These are phyloP conservation scores for Epirrita christyi DNA, from an alignment of 2,888 invertebrate genomes.

Conservation along the genomic window DNA sequence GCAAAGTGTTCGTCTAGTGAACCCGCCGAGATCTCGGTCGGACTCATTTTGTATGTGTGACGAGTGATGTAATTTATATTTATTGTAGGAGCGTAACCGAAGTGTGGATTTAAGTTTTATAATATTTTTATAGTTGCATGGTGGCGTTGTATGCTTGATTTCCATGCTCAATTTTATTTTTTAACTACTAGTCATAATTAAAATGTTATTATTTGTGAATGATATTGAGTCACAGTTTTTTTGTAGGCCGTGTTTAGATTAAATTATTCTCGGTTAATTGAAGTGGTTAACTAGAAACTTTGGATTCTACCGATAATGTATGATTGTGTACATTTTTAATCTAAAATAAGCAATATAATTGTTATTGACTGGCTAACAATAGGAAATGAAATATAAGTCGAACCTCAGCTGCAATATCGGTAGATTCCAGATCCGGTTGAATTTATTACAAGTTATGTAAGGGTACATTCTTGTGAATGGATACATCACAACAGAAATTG, in stretches of 20 bases:
- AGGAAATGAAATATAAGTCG: conserved; percentile 18
- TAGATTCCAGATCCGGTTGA: conserved; percentile 41
- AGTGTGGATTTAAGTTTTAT: conserved; percentile 67
- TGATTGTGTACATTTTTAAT: conserved; percentile 17
- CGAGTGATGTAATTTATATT: conserved; percentile 76
- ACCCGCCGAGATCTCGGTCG: conserved; percentile 39
- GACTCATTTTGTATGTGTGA: conserved; percentile 58
- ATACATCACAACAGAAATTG: conserved; percentile 57
- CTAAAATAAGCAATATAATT: conserved; percentile 27
- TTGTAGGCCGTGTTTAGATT: conserved; percentile 49
- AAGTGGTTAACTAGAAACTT: conserved; percentile 16
- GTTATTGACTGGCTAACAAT: conserved; percentile 26
- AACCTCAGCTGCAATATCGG: conserved; percentile 35
- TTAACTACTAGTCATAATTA: conserved; percentile 82
- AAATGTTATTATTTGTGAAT: conserved; percentile 63
- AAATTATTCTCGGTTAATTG: conserved; percentile 56
- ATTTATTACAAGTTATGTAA: conserved; percentile 43
- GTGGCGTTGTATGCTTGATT: conserved; percentile 78
- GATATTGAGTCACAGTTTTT: conserved; percentile 50
- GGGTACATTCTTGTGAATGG: conserved; percentile 62
- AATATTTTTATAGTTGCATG: conserved; percentile 81
- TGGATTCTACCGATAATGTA: conserved; percentile 36
- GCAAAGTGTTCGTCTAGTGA: conserved; percentile 36
- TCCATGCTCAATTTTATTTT: conserved; percentile 83
- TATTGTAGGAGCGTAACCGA: conserved; percentile 55